Conservation (phyloP, 2,113 vertebrate species). For the Anarhynchus alexandrinus region DNA sequence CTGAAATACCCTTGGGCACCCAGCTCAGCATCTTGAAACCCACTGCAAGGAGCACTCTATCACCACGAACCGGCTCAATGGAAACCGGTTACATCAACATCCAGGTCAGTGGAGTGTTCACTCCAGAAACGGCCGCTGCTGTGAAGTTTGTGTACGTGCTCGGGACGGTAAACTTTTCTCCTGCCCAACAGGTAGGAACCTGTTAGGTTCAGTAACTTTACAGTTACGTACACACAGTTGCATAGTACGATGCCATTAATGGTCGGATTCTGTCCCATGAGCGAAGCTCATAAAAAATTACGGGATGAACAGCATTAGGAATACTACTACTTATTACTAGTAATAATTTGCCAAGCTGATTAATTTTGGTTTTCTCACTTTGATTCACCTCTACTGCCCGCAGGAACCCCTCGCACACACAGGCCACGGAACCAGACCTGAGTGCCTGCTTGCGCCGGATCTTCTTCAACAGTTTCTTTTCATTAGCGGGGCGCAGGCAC, state of each 20-base stretch:
- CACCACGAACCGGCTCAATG: fast-evolving
- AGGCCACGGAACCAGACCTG: neutral
- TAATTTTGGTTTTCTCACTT: neutral
- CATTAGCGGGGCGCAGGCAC: neutral
- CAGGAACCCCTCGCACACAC: neutral
- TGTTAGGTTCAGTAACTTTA: neutral
- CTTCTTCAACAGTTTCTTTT: neutral
- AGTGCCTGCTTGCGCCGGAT: neutral
- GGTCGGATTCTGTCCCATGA: neutral
- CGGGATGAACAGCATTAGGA: neutral
- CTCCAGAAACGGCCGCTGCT: neutral
- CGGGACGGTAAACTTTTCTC: neutral
- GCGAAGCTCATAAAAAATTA: neutral
- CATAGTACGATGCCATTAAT: neutral
- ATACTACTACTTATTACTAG: neutral
- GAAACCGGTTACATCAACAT: neutral
- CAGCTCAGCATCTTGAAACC: neutral
- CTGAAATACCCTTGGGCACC: too few relatives aligned
- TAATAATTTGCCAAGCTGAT: neutral
- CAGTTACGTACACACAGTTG: neutral
- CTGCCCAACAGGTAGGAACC: neutral
- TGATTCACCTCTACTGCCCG: neutral
- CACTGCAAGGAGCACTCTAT: neutral
- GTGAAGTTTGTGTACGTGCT: fast-evolving
- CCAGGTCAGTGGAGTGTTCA: fast-evolving